Evolutionary conservation across 2,888 invertebrate genomes (phyloP), one percentile per base, ranked within the genome.

Genomic region (Diloba caeruleocephala): DNA sequence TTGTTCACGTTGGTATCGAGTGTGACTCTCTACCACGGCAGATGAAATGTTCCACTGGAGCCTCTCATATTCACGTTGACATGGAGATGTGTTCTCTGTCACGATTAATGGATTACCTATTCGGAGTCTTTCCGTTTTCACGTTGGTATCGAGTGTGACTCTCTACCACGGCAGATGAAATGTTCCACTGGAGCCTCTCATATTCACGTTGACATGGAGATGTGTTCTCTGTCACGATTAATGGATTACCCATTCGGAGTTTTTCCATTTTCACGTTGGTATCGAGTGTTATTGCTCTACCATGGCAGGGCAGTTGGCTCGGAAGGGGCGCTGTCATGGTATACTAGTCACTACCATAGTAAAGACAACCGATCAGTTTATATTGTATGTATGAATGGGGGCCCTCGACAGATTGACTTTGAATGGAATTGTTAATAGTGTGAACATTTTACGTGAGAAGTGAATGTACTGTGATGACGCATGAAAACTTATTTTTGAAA

Each of bases 1-100:
- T n/a, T 29, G 19, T 21, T 41, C 29, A 41, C 21, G 21, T 14
- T 21, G 31, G 21, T 28, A 28, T 28, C 28, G 28, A 28, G 28
- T 28, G 28, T 10, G 28, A 28, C 9, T 28, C 28, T 28, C 28
- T 28, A 28, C 28, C 28, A 28, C 28, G 28, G 28, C 28, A 28
- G 28, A 10, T 28, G 28, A 12, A 12, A 12, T 28, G 28, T 28
- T 1, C n/a, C 10, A 28, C 5, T 5, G 5, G 28, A 1, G 9
- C 28, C 10, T 26, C 26, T 26, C 10, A 28, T 28, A 28, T 28
- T 28, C 28, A 28, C 28, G 28, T 28, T 28, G 28, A 12, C 12
- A 28, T 28, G 3, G 28, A 28, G 28, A 12, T 3, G 10, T 10
- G 1, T 28, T 28, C 28, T 28, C 28, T 28, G 12, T 12, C 28